These are phyloP conservation scores for Drosophila ananassae DNA, from an alignment of 1,140 invertebrate species.

Conservation along the genomic window DNA sequence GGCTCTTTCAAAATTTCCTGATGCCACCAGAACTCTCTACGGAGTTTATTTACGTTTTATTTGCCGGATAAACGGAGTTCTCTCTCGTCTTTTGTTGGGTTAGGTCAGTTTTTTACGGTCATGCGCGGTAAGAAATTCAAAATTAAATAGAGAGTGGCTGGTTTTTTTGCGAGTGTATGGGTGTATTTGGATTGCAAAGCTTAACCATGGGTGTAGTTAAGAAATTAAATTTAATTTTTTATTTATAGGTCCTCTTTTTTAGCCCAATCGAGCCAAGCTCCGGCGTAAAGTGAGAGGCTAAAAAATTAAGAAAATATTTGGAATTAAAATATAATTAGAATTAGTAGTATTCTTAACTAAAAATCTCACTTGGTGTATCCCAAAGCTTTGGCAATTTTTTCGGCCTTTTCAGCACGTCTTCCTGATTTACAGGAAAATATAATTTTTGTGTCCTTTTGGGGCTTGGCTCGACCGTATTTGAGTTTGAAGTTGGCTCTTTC, in stretches of 20 bases:
- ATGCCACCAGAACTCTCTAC: constrained; percentile 13
- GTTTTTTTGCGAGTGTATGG: background rate
- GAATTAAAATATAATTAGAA: background rate
- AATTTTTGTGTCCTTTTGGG: constrained; percentile 83
- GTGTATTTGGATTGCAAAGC: background rate
- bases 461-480: constrained; percentile 84
- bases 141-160: constrained; percentile 1
- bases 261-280: constrained; percentile 93
- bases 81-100: constrained; percentile 20
- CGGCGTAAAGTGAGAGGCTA: constrained; percentile 93
- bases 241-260: constrained; percentile 68
- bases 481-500: constrained; percentile 84
- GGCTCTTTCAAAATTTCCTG: constrained; percentile 1
- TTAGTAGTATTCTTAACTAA: background rate
- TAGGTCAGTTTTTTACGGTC: constrained; percentile 39
- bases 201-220: constrained; percentile 5
- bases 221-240: background rate
- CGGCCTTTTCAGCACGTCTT: constrained; percentile 84
- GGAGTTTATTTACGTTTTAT: constrained; percentile 26
- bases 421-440: constrained; percentile 86
- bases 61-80: background rate
- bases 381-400: constrained; percentile 84
- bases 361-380: constrained; percentile 85
- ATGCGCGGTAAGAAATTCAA: background rate
- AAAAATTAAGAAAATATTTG: constrained; percentile 79